A percentile compares a stretch with the other conserved stretches of the same genome.
Evolutionary conservation across 2,113 vertebrate species (phyloP).

Genomic region (Cochlearius cochlearius): DNA sequence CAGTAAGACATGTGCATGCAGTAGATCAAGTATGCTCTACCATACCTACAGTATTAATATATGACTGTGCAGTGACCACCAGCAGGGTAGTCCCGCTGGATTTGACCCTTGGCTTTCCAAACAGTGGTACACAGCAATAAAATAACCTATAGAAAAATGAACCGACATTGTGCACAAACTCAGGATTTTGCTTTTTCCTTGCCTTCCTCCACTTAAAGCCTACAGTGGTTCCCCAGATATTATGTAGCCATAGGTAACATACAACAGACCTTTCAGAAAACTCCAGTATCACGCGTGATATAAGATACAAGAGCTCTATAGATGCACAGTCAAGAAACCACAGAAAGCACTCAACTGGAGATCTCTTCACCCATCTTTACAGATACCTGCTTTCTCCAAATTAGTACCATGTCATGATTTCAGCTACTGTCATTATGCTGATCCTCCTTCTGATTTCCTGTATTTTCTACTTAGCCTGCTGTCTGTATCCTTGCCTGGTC

Average conservation of each 20-base stretch:
- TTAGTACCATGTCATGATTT: background rate
- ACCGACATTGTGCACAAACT: background rate
- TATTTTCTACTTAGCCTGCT: background rate
- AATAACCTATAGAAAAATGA: background rate
- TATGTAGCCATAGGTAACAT: background rate
- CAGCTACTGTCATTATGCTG: background rate
- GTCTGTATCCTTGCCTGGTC: background rate
- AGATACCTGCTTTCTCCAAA: background rate
- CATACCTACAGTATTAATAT: background rate
- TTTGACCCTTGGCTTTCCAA: background rate
- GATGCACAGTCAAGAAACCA: background rate
- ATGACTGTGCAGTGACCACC: background rate
- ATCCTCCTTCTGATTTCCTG: background rate
- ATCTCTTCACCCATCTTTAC: background rate
- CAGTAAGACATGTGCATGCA: accelerated
- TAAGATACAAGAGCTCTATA: background rate
- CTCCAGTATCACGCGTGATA: background rate
- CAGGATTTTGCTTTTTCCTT: background rate
- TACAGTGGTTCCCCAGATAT: background rate
- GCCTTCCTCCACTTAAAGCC: background rate
- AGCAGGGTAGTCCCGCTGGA: background rate
- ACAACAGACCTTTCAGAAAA: background rate
- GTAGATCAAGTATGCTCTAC: background rate
- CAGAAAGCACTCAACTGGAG: background rate
- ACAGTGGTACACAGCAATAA: background rate